Conservation (phyloP, 2,113 vertebrate species). For the Capreolus pygargus region DNA sequence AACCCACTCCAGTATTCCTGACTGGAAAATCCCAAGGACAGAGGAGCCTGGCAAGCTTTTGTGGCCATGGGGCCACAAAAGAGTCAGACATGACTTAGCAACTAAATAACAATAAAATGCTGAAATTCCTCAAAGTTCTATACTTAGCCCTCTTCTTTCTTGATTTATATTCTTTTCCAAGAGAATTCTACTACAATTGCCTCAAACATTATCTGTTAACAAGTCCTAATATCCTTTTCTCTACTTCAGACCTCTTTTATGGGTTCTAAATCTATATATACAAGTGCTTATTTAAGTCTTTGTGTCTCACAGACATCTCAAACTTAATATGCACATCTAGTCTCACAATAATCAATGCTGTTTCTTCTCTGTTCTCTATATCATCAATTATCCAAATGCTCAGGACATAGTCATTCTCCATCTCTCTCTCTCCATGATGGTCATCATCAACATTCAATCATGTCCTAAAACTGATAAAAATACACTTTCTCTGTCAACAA, state of each 20-base stretch:
- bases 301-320: background rate
- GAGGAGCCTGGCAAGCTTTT: background rate
- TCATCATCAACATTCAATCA: background rate
- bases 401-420: background rate
- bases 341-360: background rate
- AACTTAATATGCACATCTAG: background rate
- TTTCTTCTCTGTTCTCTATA: background rate
- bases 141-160: background rate
- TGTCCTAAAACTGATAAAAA: background rate
- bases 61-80: background rate
- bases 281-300: background rate
- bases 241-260: background rate
- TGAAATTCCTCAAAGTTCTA: background rate
- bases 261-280: background rate
- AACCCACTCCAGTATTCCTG: background rate
- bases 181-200: background rate
- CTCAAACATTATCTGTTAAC: background rate
- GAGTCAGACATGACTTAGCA: background rate
- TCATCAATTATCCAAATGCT: background rate
- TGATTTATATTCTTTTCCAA: background rate
- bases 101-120: background rate
- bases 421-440: background rate
- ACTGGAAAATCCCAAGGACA: background rate
- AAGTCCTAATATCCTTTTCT: constrained; percentile 13
- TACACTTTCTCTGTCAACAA: background rate